Base-by-base conservation (phyloP, 2,888 invertebrate species). In the Rosalia funebris region DNA sequence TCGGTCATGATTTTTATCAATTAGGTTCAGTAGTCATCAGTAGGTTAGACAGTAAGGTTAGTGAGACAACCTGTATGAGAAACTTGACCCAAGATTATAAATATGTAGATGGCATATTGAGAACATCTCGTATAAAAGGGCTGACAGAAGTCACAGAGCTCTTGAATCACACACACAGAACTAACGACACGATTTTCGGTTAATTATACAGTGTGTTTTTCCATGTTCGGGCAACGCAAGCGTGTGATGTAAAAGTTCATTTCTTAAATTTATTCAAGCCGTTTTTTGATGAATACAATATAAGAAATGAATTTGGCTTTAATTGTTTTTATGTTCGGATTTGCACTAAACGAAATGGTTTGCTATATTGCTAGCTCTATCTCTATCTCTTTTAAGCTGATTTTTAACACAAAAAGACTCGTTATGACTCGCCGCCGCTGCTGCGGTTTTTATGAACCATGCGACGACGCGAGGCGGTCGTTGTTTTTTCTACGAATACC, bases 321-420 rank as follows among this genome's bases (percentile, higher is more conserved):
- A 72, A 77, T 75, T 78, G 76, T 78, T 71, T 77, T 74, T 75
- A 77, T 78, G 78, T 78, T 76, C 73, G 74, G 75, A 74, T 69
- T 66, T 79, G 79, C 79, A 79, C 79, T 77, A 57, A 65, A 63
- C 65, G 67, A 73, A 72, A 73, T 74, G 69, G 72, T 69, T 67
- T 73, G 75, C 75, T 71, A 74, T 73, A 73, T 62, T 72, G 76
- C 76, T 76, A 76, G 75, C 75, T 76, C 76, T 76, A 72, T 76
- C 74, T 75, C 73, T 75, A 72, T 72, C 71, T 79, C 76, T 79
- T 74, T 80, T 72, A 76, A 72, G 76, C 78, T 77, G 76, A 74
- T 75, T 71, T 72, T 71, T 73, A 66, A 74, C 71, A 70, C 69
- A 72, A 71, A 68, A 65, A 48, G 58, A 63, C 62, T 68, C 63